Evolutionary conservation across 2,888 invertebrate species (phyloP).

Genomic region (Agrochola lota): DNA sequence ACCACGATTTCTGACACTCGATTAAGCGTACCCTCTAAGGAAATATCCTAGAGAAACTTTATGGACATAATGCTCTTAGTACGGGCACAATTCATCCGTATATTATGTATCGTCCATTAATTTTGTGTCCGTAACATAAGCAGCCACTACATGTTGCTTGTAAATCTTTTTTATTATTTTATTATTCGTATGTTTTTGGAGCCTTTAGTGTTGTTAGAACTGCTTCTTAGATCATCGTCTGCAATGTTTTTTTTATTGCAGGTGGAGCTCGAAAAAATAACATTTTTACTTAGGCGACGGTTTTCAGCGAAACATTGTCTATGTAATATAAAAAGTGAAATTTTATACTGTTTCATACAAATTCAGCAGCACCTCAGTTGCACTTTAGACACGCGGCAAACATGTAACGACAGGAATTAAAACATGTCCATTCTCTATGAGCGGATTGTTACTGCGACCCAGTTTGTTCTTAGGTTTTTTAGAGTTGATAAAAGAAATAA

Average conservation of each 20-base stretch:
- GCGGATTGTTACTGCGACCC: slow-evolving; percentile 12
- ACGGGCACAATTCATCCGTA: slow-evolving; percentile 43
- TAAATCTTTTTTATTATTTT: slow-evolving; percentile 59
- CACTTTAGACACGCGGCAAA: background rate
- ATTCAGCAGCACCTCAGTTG: background rate
- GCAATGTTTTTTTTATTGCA: background rate
- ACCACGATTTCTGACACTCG: slow-evolving; percentile 47
- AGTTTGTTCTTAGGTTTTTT: slow-evolving; percentile 5
- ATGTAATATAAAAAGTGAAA: background rate
- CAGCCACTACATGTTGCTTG: slow-evolving; percentile 43
- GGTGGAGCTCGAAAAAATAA: no score
- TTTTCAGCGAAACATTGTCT: background rate
- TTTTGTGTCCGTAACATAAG: slow-evolving; percentile 49
- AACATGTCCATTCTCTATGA: slow-evolving; percentile 15
- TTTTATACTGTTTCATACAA: background rate
- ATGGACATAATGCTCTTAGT: slow-evolving; percentile 56
- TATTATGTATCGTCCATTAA: slow-evolving; percentile 56
- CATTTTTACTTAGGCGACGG: background rate
- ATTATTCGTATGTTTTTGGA: slow-evolving; percentile 27
- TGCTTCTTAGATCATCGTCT: background rate
- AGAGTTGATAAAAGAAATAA: slow-evolving; percentile 7
- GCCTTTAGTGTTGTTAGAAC: background rate
- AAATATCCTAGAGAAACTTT: slow-evolving; percentile 56
- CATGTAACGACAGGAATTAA: slow-evolving; percentile 10
- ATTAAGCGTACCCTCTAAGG: slow-evolving; percentile 53